Conservation (phyloP, 2,113 vertebrate genomes). For the Myodes glareolus region DNA sequence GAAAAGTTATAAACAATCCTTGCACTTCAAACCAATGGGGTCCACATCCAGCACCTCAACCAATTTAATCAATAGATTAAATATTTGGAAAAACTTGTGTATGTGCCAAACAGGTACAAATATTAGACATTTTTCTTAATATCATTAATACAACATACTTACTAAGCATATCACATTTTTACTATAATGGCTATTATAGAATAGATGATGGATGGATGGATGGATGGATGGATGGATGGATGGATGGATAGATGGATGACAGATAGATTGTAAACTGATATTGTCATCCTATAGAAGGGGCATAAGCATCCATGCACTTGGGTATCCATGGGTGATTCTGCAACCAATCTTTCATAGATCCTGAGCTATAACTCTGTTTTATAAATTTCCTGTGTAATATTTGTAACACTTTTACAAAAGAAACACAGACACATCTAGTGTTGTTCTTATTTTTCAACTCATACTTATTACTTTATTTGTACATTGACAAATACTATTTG, state of each 20-base stretch:
- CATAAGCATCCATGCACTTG: neutral
- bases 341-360: neutral
- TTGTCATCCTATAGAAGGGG: neutral
- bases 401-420: neutral
- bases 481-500: neutral
- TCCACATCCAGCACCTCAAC: neutral
- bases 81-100: neutral
- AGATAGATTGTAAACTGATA: neutral
- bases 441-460: neutral
- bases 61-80: neutral
- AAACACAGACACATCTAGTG: neutral
- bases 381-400: neutral
- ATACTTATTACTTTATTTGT: neutral
- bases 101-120: neutral
- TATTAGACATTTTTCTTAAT: neutral
- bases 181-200: neutral
- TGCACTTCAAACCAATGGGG: no score
- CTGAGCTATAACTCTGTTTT: neutral
- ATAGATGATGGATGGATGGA: no score
- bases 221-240: no score
- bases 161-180: neutral
- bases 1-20: neutral
- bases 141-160: neutral
- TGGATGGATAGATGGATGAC: no score
- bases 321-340: accelerated